Conservation (phyloP, 2,113 vertebrate species). For the Microcebus tavaratra region DNA sequence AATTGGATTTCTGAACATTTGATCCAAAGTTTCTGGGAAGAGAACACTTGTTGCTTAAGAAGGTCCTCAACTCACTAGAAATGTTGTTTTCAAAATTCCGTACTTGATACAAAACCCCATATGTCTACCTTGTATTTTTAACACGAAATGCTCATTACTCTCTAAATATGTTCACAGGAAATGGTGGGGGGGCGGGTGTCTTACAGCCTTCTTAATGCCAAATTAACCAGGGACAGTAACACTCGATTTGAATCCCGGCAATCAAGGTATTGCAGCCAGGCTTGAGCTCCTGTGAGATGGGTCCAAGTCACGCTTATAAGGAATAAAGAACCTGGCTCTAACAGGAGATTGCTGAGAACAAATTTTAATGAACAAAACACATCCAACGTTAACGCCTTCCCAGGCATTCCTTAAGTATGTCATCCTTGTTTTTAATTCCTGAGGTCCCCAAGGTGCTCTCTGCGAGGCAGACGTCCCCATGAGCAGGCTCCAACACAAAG, state of each 20-base stretch:
- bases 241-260: not conserved
- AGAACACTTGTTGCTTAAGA: not conserved
- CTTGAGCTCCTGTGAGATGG: no score
- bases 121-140: not conserved
- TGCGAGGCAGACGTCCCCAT: not conserved
- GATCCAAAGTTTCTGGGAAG: not conserved
- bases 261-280: accelerated
- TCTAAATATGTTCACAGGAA: not conserved
- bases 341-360: not conserved
- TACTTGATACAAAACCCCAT: not conserved
- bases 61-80: not conserved
- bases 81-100: not conserved
- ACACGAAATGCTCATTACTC: not conserved
- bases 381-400: not conserved
- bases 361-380: not conserved
- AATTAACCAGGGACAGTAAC: not conserved
- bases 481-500: not conserved
- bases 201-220: not conserved
- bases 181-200: not conserved
- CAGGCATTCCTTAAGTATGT: not conserved
- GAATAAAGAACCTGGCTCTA: not conserved
- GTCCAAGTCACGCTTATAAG: not conserved
- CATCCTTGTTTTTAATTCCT: not conserved
- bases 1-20: not conserved
- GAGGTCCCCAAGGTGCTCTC: not conserved